Percentiles rank a stretch among this genome's conserved stretches.
These are phyloP conservation scores for Aradus depressus DNA, from an alignment of 2,888 invertebrate species.

Conservation along the genomic window DNA sequence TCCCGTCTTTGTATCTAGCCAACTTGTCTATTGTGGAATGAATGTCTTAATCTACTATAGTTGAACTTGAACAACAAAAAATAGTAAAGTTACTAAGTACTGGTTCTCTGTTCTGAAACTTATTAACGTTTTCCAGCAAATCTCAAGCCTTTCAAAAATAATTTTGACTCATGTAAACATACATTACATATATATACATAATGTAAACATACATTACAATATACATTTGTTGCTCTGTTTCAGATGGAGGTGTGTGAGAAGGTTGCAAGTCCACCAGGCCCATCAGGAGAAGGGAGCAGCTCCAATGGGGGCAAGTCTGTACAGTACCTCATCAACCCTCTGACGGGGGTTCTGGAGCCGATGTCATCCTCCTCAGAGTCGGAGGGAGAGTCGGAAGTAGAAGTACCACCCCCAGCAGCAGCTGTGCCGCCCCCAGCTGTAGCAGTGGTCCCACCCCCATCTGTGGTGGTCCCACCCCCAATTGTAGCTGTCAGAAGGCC, in stretches of 20 bases:
- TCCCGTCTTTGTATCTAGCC: too few relatives aligned
- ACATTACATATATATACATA: background rate
- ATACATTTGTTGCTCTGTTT: background rate
- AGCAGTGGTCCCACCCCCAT: background rate
- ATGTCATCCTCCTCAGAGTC: constrained; percentile 22
- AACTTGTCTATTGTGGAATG: too few relatives aligned
- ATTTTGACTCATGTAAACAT: too few relatives aligned
- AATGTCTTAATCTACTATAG: too few relatives aligned
- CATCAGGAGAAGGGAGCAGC: background rate
- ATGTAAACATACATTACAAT: background rate
- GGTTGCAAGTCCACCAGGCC: too few relatives aligned
- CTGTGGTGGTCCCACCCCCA: background rate
- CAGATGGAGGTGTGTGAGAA: too few relatives aligned
- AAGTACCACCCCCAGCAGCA: too few relatives aligned
- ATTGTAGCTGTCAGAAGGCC: background rate
- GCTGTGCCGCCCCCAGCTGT: background rate
- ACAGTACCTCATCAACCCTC: constrained; percentile 79
- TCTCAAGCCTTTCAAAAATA: too few relatives aligned
- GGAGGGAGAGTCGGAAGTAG: background rate
- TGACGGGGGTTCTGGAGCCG: constrained; percentile 46
- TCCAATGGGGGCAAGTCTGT: constrained; percentile 31
- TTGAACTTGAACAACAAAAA: too few relatives aligned
- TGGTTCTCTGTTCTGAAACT: too few relatives aligned
- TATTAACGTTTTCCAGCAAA: too few relatives aligned
- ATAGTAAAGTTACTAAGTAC: too few relatives aligned